A percentile compares a stretch with the other conserved stretches of the same genome.
phyloP scores from a whole-genome alignment of 1,140 invertebrate species.

The Halictus rubicundus region DNA sequence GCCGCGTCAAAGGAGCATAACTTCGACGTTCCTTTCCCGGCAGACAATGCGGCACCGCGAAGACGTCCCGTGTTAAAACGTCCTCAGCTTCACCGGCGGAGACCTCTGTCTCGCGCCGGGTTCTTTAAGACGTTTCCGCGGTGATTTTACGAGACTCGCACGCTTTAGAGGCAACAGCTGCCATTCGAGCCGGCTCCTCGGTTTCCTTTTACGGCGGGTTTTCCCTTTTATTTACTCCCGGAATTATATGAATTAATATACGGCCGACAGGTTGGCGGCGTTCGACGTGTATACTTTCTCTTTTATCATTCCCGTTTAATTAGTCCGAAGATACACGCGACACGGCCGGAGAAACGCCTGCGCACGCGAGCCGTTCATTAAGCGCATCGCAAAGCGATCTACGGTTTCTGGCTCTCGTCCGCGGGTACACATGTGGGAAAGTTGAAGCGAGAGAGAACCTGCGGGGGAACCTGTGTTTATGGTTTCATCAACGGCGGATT shows the following conservation, averaged over 20 bases:
- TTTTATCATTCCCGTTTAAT: constrained; percentile 44
- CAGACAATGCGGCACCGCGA: neutral
- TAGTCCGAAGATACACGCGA: constrained; percentile 23
- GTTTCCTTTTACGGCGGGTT: neutral
- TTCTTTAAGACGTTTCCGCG: neutral
- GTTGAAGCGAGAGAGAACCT: neutral
- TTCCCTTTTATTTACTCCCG: neutral
- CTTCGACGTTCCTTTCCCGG: neutral
- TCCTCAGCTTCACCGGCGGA: no score
- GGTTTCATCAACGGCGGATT: neutral
- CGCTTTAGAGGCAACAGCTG: neutral
- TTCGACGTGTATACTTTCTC: constrained; percentile 20
- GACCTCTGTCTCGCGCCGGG: neutral
- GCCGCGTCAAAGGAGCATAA: neutral
- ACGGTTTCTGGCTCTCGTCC: constrained; percentile 2
- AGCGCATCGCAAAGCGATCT: constrained; percentile 16
- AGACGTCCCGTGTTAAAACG: no score
- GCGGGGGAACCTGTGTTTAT: no score
- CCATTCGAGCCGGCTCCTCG: neutral
- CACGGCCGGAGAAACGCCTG: constrained; percentile 23
- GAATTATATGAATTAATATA: constrained; percentile 5
- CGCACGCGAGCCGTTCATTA: constrained; percentile 43
- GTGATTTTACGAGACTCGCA: neutral
- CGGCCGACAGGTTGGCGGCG: neutral
- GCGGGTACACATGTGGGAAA: constrained; percentile 5